These are phyloP conservation scores for Corythornis vintsioides DNA, from an alignment of 2,113 vertebrate species.

Conservation along the genomic window DNA sequence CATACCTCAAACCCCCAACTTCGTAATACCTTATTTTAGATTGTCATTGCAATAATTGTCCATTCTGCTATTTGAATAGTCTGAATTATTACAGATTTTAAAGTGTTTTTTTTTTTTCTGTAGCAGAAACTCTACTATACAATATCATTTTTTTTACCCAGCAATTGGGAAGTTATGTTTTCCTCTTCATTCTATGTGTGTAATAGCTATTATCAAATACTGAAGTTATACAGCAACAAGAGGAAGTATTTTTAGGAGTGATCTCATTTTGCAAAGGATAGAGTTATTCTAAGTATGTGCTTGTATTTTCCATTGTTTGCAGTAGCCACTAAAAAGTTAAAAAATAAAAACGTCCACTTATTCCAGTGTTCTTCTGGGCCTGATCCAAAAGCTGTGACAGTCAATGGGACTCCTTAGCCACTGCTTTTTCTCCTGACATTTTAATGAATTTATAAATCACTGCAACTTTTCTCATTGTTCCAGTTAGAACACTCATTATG, in stretches of 20 bases:
- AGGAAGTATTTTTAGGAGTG: slow-evolving; percentile 69
- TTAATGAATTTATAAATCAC: slow-evolving; percentile 16
- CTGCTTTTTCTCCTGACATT: neutral
- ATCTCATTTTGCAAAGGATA: slow-evolving; percentile 59
- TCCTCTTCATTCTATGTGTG: slow-evolving; percentile 4
- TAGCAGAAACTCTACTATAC: neutral
- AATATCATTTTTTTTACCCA: neutral
- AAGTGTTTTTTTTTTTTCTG: neutral
- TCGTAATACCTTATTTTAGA: neutral
- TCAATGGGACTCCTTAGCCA: neutral
- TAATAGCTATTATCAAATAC: slow-evolving; percentile 57
- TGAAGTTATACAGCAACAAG: slow-evolving; percentile 50
- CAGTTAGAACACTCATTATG: neutral
- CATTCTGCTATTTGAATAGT: neutral
- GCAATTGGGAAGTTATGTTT: slow-evolving; percentile 9
- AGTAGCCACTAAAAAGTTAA: slow-evolving; percentile 36
- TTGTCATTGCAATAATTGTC: neutral
- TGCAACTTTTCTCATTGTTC: slow-evolving; percentile 3
- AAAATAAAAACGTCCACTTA: slow-evolving; percentile 40
- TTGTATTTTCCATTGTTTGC: slow-evolving; percentile 67
- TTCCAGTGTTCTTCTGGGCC: slow-evolving; percentile 20
- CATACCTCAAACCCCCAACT: neutral
- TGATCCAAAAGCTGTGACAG: slow-evolving; percentile 14
- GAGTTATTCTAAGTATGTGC: slow-evolving; percentile 66
- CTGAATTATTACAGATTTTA: neutral